phyloP scores from a whole-genome alignment of 2,888 invertebrate genomes.

The Melolontha melolontha region DNA sequence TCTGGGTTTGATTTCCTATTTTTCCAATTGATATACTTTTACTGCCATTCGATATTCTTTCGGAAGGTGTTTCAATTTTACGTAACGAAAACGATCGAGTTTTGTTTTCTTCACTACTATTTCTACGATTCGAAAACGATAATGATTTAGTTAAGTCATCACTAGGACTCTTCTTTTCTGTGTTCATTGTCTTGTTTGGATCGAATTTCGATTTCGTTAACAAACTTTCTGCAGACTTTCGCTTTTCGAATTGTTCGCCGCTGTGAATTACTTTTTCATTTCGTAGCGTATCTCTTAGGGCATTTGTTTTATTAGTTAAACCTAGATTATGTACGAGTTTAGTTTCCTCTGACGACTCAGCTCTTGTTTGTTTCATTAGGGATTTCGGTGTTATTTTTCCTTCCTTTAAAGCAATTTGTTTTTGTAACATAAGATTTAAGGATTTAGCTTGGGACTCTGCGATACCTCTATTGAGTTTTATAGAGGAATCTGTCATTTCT shows the following conservation, averaged over 20 bases:
- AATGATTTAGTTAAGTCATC: constrained; percentile 9
- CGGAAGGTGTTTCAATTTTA: constrained; percentile 16
- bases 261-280: no score
- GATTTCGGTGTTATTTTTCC: constrained; percentile 32
- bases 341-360: neutral
- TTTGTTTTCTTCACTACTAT: constrained; percentile 4
- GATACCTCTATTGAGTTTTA: constrained; percentile 4
- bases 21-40: no score
- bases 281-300: no score
- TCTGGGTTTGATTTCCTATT: no score
- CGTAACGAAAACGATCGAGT: constrained; percentile 9
- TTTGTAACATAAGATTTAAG: constrained; percentile 18
- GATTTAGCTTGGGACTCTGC: constrained; percentile 16
- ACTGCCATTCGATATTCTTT: neutral
- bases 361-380: constrained; percentile 8
- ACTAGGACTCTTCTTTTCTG: neutral
- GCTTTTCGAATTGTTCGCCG: no score
- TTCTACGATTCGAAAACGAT: neutral
- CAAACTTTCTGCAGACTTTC: neutral
- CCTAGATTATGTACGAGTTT: no score
- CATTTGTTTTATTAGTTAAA: no score
- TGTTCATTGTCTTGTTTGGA: neutral
- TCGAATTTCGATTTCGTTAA: neutral
- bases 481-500: neutral
- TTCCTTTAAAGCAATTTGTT: constrained; percentile 38